phyloP scores from a whole-genome alignment of 2,797 vertebrate genomes.

The Triplophysa yarkandensis region DNA sequence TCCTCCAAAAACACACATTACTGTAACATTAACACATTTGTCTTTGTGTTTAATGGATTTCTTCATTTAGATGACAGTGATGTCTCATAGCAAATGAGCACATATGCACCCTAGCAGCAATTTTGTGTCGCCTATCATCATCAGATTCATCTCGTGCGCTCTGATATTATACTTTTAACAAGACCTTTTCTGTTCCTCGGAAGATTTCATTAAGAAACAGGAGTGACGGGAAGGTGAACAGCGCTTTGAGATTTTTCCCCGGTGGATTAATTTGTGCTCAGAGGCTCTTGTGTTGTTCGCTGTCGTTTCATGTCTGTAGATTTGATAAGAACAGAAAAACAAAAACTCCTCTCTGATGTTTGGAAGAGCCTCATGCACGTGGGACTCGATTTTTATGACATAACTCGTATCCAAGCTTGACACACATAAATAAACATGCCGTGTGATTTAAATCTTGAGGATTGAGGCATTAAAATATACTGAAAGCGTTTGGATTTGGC shows the following conservation, averaged over 20 bases:
- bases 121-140: neutral
- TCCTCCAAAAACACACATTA: neutral
- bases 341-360: slow-evolving; percentile 31
- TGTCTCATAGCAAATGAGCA: neutral
- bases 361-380: neutral
- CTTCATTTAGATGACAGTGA: neutral
- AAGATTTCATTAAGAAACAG: slow-evolving; percentile 19
- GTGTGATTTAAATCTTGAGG: too few species aligned
- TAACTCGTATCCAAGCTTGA: neutral
- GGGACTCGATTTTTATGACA: neutral
- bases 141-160: neutral
- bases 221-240: slow-evolving; percentile 19
- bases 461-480: too few species aligned
- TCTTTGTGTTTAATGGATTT: neutral
- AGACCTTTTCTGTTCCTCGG: slow-evolving; percentile 6
- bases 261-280: slow-evolving; percentile 13
- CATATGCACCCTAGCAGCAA: neutral
- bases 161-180: slow-evolving; percentile 17
- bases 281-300: slow-evolving; percentile 19
- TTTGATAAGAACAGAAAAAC: slow-evolving; percentile 27
- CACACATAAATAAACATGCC: too few species aligned
- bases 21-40: neutral
- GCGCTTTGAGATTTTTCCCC: slow-evolving; percentile 1
- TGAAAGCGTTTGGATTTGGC: too few species aligned
- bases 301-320: slow-evolving; percentile 23